These are phyloP conservation scores for Drusus annulatus DNA, from an alignment of 1,140 invertebrate species.

Conservation along the genomic window DNA sequence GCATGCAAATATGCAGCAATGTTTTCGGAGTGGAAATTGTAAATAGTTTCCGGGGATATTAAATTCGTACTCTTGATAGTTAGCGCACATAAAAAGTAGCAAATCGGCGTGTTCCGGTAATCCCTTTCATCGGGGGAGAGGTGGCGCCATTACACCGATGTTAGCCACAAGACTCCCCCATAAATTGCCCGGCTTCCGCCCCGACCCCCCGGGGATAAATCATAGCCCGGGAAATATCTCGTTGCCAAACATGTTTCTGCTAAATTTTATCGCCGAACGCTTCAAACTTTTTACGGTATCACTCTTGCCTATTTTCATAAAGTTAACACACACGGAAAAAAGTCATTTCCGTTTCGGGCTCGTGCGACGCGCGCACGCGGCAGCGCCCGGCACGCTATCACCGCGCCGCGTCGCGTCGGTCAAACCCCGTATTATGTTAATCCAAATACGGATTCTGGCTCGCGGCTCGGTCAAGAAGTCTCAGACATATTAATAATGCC, in stretches of 20 bases:
- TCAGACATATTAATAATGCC: no score
- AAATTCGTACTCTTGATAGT: constrained; percentile 23
- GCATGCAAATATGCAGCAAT: constrained; percentile 13
- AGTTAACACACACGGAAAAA: constrained; percentile 40
- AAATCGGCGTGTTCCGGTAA: constrained; percentile 41
- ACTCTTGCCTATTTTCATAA: constrained; percentile 38
- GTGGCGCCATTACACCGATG: constrained; percentile 41
- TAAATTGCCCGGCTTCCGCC: constrained; percentile 37
- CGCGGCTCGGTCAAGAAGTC: no score
- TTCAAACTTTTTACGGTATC: constrained; percentile 47
- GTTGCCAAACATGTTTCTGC: constrained; percentile 46
- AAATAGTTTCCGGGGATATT: not conserved
- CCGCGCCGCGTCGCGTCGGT: no score
- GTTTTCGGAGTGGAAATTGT: not conserved
- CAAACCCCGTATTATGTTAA: no score
- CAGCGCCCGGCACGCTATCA: not conserved
- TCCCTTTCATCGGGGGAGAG: constrained; percentile 26
- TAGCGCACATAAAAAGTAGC: constrained; percentile 23
- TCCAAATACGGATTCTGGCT: no score
- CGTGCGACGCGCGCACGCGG: not conserved
- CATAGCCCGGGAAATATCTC: constrained; percentile 42
- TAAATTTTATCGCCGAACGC: constrained; percentile 44
- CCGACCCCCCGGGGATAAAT: constrained; percentile 35
- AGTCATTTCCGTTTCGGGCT: constrained; percentile 25
- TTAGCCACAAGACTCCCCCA: constrained; percentile 39